These are phyloP conservation scores for Rotaria sp. DNA, from an alignment of 2,888 invertebrate species.

Conservation along the genomic window DNA sequence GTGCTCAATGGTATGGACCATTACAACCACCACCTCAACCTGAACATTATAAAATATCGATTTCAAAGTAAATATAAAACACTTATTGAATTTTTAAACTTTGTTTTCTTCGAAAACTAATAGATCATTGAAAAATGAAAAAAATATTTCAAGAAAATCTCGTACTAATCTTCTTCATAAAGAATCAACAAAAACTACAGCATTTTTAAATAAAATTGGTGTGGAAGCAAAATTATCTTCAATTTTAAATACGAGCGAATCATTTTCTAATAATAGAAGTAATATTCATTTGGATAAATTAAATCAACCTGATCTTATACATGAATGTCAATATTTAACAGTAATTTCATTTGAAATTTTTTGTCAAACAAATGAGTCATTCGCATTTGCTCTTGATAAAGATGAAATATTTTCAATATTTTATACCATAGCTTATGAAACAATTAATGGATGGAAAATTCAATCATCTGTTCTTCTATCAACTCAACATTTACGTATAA, in stretches of 20 bases:
- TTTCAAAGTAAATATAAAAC: not conserved
- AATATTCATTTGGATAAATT: not conserved
- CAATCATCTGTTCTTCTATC: not conserved
- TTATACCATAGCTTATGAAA: not conserved
- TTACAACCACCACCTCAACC: not conserved
- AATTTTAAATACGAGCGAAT: not conserved
- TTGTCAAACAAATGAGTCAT: not conserved
- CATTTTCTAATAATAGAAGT: not conserved
- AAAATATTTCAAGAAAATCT: not conserved
- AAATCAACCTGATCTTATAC: not conserved
- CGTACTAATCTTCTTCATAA: not conserved
- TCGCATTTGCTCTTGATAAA: not conserved
- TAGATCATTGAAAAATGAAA: not conserved
- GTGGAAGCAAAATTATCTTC: not conserved
- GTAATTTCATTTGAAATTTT: slow-evolving; percentile 1
- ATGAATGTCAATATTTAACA: slow-evolving; percentile 20
- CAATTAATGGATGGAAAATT: not conserved
- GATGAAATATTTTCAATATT: not conserved
- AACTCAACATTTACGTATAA: not conserved
- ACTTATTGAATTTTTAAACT: no score
- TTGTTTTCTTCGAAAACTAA: not conserved
- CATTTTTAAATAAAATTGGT: not conserved
- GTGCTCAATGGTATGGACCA: slow-evolving; percentile 1
- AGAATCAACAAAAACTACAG: not conserved
- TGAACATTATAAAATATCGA: not conserved